Evolutionary conservation across 2,888 invertebrate genomes (phyloP).

Genomic region (Micropterix aruncella): DNA sequence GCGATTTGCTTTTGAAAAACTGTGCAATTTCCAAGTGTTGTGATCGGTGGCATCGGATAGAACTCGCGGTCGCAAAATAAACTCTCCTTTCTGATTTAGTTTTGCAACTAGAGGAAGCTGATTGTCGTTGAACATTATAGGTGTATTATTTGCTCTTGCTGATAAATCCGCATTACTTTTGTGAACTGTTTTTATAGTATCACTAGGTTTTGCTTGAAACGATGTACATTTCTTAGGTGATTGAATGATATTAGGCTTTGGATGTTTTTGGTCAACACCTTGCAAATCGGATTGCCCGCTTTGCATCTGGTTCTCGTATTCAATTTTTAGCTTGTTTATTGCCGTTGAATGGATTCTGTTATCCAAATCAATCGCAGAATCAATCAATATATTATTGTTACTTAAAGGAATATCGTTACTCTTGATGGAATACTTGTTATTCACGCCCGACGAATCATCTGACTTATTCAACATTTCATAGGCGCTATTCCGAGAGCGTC

Average conservation of each 20-base stretch:
- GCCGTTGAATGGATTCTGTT: neutral
- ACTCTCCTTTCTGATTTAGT: neutral
- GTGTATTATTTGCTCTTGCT: neutral
- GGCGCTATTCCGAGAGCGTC: conserved; percentile 34
- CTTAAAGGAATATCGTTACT: no score
- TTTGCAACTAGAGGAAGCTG: neutral
- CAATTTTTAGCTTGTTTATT: neutral
- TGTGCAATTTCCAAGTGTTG: neutral
- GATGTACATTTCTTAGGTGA: no score
- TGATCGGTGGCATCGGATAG: neutral
- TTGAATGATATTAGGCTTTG: neutral
- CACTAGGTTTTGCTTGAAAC: no score
- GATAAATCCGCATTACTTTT: neutral
- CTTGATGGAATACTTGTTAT: no score
- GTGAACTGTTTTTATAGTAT: neutral
- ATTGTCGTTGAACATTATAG: neutral
- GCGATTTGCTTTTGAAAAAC: neutral
- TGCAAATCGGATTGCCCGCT: neutral
- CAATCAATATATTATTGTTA: neutral
- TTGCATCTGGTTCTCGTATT: neutral
- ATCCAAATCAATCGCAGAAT: neutral
- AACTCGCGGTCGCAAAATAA: neutral
- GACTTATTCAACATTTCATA: neutral
- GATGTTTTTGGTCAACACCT: neutral
- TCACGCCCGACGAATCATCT: neutral